phyloP scores from a whole-genome alignment of 2,113 vertebrate species.

The Paradisaea rubra region DNA sequence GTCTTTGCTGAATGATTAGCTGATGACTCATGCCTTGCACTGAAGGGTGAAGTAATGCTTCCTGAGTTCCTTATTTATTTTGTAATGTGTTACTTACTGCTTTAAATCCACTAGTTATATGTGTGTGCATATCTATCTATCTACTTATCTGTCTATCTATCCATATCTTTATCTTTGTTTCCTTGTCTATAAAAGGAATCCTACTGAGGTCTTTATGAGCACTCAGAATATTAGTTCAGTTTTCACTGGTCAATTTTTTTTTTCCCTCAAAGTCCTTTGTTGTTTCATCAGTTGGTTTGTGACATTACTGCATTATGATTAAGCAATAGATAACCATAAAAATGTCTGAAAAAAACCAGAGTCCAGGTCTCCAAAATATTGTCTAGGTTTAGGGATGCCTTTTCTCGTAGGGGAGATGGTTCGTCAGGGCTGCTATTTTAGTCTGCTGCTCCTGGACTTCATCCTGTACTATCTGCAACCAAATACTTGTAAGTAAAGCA shows the following conservation, averaged over 20 bases:
- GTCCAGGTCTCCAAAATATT: neutral
- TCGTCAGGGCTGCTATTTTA: neutral
- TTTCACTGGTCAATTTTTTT: neutral
- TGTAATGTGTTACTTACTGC: neutral
- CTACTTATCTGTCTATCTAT: rapidly evolving
- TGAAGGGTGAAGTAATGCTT: constrained; percentile 35
- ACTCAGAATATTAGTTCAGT: neutral
- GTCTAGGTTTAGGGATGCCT: neutral
- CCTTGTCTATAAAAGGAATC: neutral
- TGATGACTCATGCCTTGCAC: neutral
- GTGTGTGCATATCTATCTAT: rapidly evolving
- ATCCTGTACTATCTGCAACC: neutral
- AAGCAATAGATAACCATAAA: neutral
- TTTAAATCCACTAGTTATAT: neutral
- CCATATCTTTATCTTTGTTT: neutral
- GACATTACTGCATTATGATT: neutral
- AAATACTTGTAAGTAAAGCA: neutral
- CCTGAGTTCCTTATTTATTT: neutral
- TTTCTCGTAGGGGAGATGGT: neutral
- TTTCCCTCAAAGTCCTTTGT: neutral
- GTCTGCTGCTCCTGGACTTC: neutral
- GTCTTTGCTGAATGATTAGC: neutral
- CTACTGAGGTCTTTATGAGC: neutral
- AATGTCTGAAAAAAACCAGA: neutral
- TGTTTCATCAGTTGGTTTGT: neutral